Base-by-base conservation (phyloP, 2,888 invertebrate genomes). In the Amblyjoppa fuscipennis region DNA sequence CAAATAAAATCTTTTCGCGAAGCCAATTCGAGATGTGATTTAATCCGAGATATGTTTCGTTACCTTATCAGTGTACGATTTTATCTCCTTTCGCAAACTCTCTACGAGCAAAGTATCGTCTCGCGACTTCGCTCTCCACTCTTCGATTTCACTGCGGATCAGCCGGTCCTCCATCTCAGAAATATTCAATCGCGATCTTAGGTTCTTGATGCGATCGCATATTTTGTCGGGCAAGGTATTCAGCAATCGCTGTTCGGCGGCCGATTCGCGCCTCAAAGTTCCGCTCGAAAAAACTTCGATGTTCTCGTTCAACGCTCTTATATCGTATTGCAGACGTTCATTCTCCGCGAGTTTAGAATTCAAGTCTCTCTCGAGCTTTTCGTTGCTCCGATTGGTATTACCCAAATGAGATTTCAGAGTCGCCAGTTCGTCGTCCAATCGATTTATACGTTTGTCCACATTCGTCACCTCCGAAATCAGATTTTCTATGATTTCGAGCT, bases 281-380 rank as follows among this genome's bases (percentile, higher is more conserved):
- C 71, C 77, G 1, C 16, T 68, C n/a, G 73, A 64, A n/a, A 90
- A 45, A n/a, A 51, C 64, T 28, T 75, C 75, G 69, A 89, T 89
- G 38, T 88, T 71, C 0, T 51, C 31, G 7, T 83, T 83, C 25
- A 90, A 68, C 11, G 84, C 49, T 41, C 71, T 49, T 1, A 89
- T 87, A n/a, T 71, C 70, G 13, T 49, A 59, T 51, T 84, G 81
- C 31, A 89, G 25, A 1, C 25, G 53, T 56, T 91, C 86, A 66
- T 92, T 92, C 38, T 90, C 88, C 31, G 51, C 74, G 5, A 84
- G 28, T 16, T 87, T 86, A 45, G 38, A 70, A 2, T 79, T 80
- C 34, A 92, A 84, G 16, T 86, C 76, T 4, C 34, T 75, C 59
- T 91, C 89, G 11, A 91, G 80, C 38, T 88, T 86, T 16, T 41